Conservation (phyloP, 1,140 invertebrate species). For the Drosophila equinoxialis region DNA sequence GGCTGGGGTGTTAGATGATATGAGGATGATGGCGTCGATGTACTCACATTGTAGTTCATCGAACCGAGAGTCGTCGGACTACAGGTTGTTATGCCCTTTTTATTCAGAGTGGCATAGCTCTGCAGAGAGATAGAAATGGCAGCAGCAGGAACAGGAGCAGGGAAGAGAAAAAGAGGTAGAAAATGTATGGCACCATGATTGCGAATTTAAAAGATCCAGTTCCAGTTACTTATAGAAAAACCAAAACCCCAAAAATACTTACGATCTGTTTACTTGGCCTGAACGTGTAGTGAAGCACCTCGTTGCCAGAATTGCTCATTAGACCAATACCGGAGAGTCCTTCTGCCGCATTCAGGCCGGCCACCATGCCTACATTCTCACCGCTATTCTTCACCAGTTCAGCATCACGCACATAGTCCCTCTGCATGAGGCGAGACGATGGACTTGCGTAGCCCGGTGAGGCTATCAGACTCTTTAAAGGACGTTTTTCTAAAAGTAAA, state of each 20-base stretch:
- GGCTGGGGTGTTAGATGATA: conserved; percentile 80
- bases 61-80: conserved; percentile 71
- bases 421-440: conserved; percentile 75
- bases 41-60: conserved; percentile 68
- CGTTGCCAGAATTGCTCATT: conserved; percentile 71
- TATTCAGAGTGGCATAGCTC: conserved; percentile 83
- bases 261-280: conserved; percentile 83
- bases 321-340: conserved; percentile 60
- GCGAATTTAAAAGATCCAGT: conserved; percentile 3
- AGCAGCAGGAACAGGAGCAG: background rate
- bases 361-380: conserved; percentile 35
- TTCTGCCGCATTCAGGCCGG: conserved; percentile 12
- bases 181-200: conserved; percentile 38
- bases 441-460: conserved; percentile 79
- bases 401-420: conserved; percentile 68
- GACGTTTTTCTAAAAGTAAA: conserved; percentile 73
- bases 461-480: conserved; percentile 70
- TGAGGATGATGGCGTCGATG: conserved; percentile 77
- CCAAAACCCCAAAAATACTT: conserved; percentile 43
- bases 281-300: conserved; percentile 82
- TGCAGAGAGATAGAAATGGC: conserved; percentile 29
- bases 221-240: background rate
- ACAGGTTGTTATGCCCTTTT: conserved; percentile 82
- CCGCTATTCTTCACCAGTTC: conserved; percentile 54
- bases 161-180: background rate